Conservation (phyloP, 2,888 invertebrate species). For the Dichetophora obliterata region DNA sequence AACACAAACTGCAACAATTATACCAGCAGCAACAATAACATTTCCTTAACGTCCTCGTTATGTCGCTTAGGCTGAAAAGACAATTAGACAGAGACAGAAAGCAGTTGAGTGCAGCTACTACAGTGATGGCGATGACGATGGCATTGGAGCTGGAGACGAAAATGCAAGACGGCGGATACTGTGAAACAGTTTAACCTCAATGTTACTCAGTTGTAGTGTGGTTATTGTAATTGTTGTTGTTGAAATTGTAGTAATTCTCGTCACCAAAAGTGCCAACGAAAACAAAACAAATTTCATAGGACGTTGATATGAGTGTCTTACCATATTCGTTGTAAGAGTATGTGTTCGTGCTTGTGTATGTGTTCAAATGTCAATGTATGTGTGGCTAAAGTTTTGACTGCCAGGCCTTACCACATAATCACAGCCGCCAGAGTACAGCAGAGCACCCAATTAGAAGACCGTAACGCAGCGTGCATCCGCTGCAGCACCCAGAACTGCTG, state of each 20-base stretch:
- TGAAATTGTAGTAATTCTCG: background rate
- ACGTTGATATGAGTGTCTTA: background rate
- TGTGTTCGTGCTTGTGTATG: background rate
- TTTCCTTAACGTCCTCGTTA: too few relatives aligned
- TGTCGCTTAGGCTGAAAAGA: too few relatives aligned
- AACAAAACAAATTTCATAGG: background rate
- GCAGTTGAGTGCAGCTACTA: too few relatives aligned
- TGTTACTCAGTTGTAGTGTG: too few relatives aligned
- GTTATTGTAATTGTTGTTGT: background rate
- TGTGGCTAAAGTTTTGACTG: background rate
- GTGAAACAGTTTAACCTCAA: too few relatives aligned
- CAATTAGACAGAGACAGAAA: too few relatives aligned
- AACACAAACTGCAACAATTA: too few relatives aligned
- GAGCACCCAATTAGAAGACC: background rate
- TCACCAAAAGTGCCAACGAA: conserved; percentile 12
- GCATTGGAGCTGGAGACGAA: too few relatives aligned
- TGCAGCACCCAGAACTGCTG: background rate
- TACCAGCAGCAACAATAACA: too few relatives aligned
- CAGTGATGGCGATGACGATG: too few relatives aligned
- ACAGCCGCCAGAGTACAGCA: background rate
- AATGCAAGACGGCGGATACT: too few relatives aligned
- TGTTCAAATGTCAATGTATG: background rate
- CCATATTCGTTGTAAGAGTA: background rate
- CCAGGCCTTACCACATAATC: background rate
- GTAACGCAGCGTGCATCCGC: background rate